Percentiles rank a stretch among this genome's conserved stretches.
Evolutionary conservation across 2,888 invertebrate species (phyloP).

Genomic region (Parasteatoda lunata): DNA sequence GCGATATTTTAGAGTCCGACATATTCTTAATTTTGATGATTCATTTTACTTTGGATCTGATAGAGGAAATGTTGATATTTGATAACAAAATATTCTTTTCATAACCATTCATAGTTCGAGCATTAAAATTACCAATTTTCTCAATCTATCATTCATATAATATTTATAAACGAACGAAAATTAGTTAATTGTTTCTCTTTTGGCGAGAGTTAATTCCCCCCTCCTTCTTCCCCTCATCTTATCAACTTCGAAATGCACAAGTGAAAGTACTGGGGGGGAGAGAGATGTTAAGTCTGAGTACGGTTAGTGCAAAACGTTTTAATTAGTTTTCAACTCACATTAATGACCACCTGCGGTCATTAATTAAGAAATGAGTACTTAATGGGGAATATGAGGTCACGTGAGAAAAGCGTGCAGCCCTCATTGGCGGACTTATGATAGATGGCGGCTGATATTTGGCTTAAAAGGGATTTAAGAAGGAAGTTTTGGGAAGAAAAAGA

Average conservation of each 20-base stretch:
- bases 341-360: slow-evolving; percentile 67
- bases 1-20: no score
- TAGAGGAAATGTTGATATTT: no score
- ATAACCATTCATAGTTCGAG: no score
- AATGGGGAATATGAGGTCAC: slow-evolving; percentile 51
- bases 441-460: slow-evolving; percentile 46
- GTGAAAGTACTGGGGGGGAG: not conserved
- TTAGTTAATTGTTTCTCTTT: not conserved
- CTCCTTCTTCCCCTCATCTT: not conserved
- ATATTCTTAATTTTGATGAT: no score
- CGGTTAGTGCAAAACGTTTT: slow-evolving; percentile 45
- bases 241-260: no score
- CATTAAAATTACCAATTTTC: no score
- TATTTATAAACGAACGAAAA: not conserved
- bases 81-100: no score
- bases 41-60: no score
- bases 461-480: slow-evolving; percentile 39
- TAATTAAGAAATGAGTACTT: slow-evolving; percentile 59
- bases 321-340: slow-evolving; percentile 58
- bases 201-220: not conserved
- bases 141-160: no score
- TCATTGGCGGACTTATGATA: slow-evolving; percentile 51
- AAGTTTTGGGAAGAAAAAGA: not conserved
- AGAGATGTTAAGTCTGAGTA: not conserved
- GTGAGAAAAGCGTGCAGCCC: slow-evolving; percentile 35